Evolutionary conservation across 2,113 vertebrate genomes (phyloP).

Genomic region (Plectropomus leopardus): DNA sequence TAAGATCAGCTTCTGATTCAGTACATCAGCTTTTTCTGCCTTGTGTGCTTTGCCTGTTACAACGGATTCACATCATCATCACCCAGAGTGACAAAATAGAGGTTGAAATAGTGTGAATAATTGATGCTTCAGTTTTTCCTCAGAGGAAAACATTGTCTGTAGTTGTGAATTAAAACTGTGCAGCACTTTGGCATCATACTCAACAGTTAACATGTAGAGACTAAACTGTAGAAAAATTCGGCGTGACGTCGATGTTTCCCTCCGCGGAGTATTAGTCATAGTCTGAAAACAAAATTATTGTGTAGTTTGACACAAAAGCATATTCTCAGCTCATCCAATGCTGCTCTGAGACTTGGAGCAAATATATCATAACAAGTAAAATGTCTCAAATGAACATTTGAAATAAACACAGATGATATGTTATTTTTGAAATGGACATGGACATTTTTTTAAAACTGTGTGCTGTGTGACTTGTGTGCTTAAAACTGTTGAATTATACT

Average conservation of each 20-base stretch:
- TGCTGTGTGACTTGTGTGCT: no score
- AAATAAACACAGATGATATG: not conserved
- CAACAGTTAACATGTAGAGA: not conserved
- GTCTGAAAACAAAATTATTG: slow-evolving; percentile 6
- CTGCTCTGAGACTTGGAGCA: not conserved
- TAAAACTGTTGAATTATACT: no score
- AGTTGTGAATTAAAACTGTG: not conserved
- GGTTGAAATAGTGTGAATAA: slow-evolving; percentile 21
- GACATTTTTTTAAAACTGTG: no score
- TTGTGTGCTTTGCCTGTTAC: not conserved
- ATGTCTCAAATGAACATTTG: not conserved
- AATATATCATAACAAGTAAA: slow-evolving; percentile 5
- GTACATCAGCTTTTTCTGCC: not conserved
- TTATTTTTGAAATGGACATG: not conserved
- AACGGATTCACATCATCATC: not conserved
- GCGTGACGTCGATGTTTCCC: not conserved
- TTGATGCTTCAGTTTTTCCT: not conserved
- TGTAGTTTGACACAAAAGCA: not conserved
- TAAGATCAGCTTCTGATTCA: not conserved
- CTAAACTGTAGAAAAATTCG: slow-evolving; percentile 16
- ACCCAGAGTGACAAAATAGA: not conserved
- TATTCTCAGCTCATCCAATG: not conserved
- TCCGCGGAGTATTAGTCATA: not conserved
- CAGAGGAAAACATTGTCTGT: slow-evolving; percentile 12
- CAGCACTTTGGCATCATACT: slow-evolving; percentile 7